A percentile compares a stretch with the other conserved stretches of the same genome.
Conservation (phyloP, 2,888 invertebrate species). For the Cenopis cana region DNA sequence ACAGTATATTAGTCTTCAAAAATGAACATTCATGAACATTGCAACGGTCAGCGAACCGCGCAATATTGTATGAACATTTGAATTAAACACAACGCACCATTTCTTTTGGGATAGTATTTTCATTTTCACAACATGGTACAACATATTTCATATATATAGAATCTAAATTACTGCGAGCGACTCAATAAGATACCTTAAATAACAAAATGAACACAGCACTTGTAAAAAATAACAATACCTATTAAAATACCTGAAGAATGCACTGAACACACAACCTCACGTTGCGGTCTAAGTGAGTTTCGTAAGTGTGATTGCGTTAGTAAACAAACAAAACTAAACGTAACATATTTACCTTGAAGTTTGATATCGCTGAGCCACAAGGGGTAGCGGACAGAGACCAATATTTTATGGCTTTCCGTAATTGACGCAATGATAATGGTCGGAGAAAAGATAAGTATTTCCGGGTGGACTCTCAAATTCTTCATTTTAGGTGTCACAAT, state of each 20-base stretch:
- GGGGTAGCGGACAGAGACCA: conserved; percentile 14
- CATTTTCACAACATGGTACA: neutral
- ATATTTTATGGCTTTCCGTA: neutral
- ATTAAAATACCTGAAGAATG: conserved; percentile 53
- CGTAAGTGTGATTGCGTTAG: conserved; percentile 70
- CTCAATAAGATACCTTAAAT: neutral
- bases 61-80: neutral
- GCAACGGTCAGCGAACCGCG: too few species aligned
- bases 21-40: too few species aligned
- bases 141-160: neutral
- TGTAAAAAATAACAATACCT: conserved; percentile 28
- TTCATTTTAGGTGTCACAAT: too few species aligned
- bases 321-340: conserved; percentile 62
- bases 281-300: conserved; percentile 62
- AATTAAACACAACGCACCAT: neutral
- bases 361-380: conserved; percentile 47
- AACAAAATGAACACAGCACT: conserved; percentile 4
- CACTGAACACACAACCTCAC: conserved; percentile 58
- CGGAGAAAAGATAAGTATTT: too few species aligned
- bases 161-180: neutral
- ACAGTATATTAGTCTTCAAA: too few species aligned
- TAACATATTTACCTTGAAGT: conserved; percentile 56
- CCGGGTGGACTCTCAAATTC: too few species aligned
- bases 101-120: too few species aligned
- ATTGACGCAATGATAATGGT: too few species aligned